Conservation (phyloP, 2,888 invertebrate species). For the Lochmaea crataegi region DNA sequence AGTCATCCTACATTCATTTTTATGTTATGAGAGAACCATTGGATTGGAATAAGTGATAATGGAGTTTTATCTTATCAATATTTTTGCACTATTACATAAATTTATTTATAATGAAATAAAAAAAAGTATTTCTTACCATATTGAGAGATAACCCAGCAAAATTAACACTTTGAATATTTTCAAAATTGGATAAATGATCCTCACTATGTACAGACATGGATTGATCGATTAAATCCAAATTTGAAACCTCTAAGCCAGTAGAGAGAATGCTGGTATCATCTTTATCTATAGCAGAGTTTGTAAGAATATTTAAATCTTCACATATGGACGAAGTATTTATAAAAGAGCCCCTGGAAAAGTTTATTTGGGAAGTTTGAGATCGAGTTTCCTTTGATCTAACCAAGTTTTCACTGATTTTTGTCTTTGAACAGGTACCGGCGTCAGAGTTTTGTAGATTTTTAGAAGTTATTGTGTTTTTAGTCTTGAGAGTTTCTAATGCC, state of each 20-base stretch:
- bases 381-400: conserved; percentile 9
- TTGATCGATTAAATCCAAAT: conserved; percentile 30
- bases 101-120: too few relatives aligned
- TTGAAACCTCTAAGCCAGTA: conserved; percentile 34
- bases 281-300: conserved; percentile 36
- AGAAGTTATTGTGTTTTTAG: conserved; percentile 43
- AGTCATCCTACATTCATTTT: too few relatives aligned
- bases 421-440: conserved; percentile 56
- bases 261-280: conserved; percentile 38
- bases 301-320: conserved; percentile 30
- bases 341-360: conserved; percentile 58
- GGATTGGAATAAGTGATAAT: too few relatives aligned
- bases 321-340: conserved; percentile 37
- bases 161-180: conserved; percentile 47
- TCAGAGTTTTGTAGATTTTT: conserved; percentile 53
- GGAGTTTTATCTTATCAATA: too few relatives aligned
- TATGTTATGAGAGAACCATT: too few relatives aligned
- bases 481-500: conserved; percentile 53
- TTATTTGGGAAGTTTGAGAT: conserved; percentile 51
- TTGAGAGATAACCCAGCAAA: conserved; percentile 58
- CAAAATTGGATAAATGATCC: conserved; percentile 36
- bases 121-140: conserved; percentile 54
- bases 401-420: conserved; percentile 29
- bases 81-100: too few relatives aligned
- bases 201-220: conserved; percentile 20